Base-by-base conservation (phyloP, 64 coral and sea anemone genomes). In the Montipora cactus region DNA sequence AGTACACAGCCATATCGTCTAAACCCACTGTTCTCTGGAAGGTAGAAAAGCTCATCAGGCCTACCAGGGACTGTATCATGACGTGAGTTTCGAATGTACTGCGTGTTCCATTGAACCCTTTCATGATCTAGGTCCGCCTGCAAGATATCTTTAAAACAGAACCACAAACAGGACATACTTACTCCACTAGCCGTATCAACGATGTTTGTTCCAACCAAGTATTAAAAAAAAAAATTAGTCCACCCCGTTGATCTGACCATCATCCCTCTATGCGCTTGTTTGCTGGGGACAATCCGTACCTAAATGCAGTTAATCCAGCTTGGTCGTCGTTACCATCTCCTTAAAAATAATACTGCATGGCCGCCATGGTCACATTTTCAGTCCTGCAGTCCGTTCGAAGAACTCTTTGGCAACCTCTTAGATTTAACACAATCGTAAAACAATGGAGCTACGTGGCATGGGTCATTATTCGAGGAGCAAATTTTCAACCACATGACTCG, bases 191-290 rank as follows among this genome's bases (percentile, higher is more conserved):
- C 78, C 53, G 61, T 79, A 37, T 82, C 49, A 25, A 74, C 79
- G 45, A 81, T 51, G 15, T 72, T 57, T 69, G 9, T 92, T 52
- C 76, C 80, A 75, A 84, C 75, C 52, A 92, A 83, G 55, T 84
- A 79, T 57, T 92, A 84, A 37, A 37, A 37, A 84, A 37, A 37
- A 37, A 37, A 81, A 51, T 74, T 91, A 53, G 72, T 81, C 89
- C 89, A 91, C 78, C 89, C 75, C 12, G 90, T 91, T 58, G 90
- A 91, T n/a, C 90, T 73, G 49, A 91, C 79, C 90, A 91, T 67
- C 90, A 91, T 49, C 79, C 28, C 28, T 28, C 28, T 28, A 28
- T 1, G 28, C 28, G 28, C 28, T 28, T 28, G 81, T 91, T 91
- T 25, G 90, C 46, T 75, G 79, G 90, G 23, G 68, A 83, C 44